Evolutionary conservation across 2,888 invertebrate genomes (phyloP), one percentile per base, ranked within the genome.

Genomic region (Drosophila prolongata): DNA sequence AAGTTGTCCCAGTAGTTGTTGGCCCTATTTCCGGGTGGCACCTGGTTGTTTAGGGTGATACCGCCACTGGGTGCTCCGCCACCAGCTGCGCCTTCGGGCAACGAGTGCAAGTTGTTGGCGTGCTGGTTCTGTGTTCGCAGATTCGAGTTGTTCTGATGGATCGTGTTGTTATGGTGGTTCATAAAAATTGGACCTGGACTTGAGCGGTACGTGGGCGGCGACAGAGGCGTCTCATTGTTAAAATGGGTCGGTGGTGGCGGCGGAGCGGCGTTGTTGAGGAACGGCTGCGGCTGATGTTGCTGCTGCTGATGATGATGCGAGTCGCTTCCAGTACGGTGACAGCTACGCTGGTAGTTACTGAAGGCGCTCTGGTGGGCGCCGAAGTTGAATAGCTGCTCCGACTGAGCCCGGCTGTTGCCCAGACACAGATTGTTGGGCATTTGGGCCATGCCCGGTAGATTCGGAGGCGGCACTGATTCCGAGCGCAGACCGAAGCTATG

Each of bases 1-100:
- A 98, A 97, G 93, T 98, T 97, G 91, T 98, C 97, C 97, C 97
- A 97, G 92, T 97, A 98, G 93, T 98, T 98, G 92, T 98, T 98
- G 61, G 97, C 97, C 77, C 97, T 94, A 92, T 96, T 97, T 34
- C 97, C 97, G 38, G 97, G 97, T 42, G 97, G 96, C 58, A 97
- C 97, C 93, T 97, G 97, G 92, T 97, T 97, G 92, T 97, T 97
- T 47, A 97, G 93, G 0, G 96, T 91, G 76, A 88, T 80, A 40
- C 81, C 81, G 11, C 70, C 60, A 9, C 70, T 52, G 9, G 43
- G 49, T 10, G 62, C 55, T 16, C 75, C 90, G 78, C 91, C 89
- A 61, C 91, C 90, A 53, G 87, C 91, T 78, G 77, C 77, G 13
- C 72, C 66, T 61, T 90, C 89, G 30, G 91, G 89, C 75, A 88